Percentiles rank a stretch among this genome's conserved stretches.
These are phyloP conservation scores for Gobionotothen gibberifrons DNA, from an alignment of 2,797 vertebrate species.

Conservation along the genomic window DNA sequence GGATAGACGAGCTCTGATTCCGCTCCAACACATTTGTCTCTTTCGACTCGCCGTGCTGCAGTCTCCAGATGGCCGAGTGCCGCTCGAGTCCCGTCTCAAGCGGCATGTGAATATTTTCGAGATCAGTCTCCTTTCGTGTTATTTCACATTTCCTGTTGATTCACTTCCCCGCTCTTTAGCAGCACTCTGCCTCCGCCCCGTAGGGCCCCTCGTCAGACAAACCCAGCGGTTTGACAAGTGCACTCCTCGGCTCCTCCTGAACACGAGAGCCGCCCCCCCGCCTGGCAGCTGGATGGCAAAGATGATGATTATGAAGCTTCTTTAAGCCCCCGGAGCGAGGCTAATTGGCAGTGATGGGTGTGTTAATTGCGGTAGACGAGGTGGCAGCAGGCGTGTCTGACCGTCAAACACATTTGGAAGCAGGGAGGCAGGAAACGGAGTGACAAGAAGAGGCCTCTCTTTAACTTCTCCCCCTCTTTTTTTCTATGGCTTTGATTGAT, in stretches of 20 bases:
- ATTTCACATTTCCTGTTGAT: conserved; percentile 59
- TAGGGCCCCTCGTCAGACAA: conserved; percentile 42
- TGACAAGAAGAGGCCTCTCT: conserved; percentile 16
- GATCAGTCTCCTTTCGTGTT: conserved; percentile 7
- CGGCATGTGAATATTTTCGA: not conserved
- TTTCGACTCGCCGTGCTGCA: conserved; percentile 22
- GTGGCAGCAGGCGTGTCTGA: conserved; percentile 64
- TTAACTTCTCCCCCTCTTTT: conserved; percentile 21
- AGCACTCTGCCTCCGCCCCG: conserved; percentile 27
- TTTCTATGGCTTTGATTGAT: conserved; percentile 68
- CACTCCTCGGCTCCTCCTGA: conserved; percentile 56
- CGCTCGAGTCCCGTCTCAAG: conserved; percentile 10
- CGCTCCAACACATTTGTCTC: conserved; percentile 20
- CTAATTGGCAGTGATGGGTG: conserved; percentile 82
- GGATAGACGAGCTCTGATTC: conserved; percentile 23
- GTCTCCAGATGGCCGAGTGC: conserved; percentile 57
- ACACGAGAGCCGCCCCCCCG: conserved; percentile 55
- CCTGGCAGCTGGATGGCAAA: conserved; percentile 62
- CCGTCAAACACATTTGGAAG: conserved; percentile 53
- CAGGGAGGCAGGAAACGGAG: conserved; percentile 39
- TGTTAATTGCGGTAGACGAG: conserved; percentile 81
- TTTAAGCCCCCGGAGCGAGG: conserved; percentile 76
- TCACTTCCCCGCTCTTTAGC: conserved; percentile 11
- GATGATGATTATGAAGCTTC: conserved; percentile 72
- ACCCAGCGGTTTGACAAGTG: conserved; percentile 57